phyloP scores from a whole-genome alignment of 2,888 invertebrate genomes.

The Dione juno region DNA sequence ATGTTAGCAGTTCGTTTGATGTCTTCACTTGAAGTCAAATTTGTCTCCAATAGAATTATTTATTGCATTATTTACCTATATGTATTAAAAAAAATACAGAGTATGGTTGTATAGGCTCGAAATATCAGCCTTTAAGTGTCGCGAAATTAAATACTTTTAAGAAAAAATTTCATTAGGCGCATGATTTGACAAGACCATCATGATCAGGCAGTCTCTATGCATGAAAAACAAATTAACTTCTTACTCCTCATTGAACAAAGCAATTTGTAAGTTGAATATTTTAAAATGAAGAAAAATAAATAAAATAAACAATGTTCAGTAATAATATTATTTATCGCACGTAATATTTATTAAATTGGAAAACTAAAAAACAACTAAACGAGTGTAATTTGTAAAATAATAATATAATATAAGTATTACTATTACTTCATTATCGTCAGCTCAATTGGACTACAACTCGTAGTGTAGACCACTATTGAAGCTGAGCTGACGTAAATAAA shows the following conservation, averaged over 20 bases:
- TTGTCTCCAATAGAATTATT: slow-evolving; percentile 14
- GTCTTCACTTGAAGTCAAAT: slow-evolving; percentile 9
- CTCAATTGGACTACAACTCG: too few species aligned
- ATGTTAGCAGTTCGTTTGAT: slow-evolving; percentile 35
- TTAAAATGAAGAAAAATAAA: slow-evolving; percentile 46
- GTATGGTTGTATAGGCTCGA: not conserved
- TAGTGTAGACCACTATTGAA: not conserved
- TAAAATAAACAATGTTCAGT: not conserved
- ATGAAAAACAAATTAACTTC: slow-evolving; percentile 77
- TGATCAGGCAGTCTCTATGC: slow-evolving; percentile 64
- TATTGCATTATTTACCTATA: not conserved
- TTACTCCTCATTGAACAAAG: slow-evolving; percentile 57
- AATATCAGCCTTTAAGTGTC: not conserved
- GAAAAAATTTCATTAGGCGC: slow-evolving; percentile 71
- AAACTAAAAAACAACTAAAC: too few species aligned
- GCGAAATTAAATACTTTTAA: slow-evolving; percentile 23
- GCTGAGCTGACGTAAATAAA: slow-evolving; percentile 32
- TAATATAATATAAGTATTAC: too few species aligned
- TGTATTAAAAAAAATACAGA: not conserved
- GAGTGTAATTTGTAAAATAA: too few species aligned
- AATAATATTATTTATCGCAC: too few species aligned
- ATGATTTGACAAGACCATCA: slow-evolving; percentile 75
- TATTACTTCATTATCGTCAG: too few species aligned
- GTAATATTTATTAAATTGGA: too few species aligned
- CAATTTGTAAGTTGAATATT: slow-evolving; percentile 55